Evolutionary conservation across 2,888 invertebrate genomes (phyloP).

Genomic region (Ochropleura leucogaster): DNA sequence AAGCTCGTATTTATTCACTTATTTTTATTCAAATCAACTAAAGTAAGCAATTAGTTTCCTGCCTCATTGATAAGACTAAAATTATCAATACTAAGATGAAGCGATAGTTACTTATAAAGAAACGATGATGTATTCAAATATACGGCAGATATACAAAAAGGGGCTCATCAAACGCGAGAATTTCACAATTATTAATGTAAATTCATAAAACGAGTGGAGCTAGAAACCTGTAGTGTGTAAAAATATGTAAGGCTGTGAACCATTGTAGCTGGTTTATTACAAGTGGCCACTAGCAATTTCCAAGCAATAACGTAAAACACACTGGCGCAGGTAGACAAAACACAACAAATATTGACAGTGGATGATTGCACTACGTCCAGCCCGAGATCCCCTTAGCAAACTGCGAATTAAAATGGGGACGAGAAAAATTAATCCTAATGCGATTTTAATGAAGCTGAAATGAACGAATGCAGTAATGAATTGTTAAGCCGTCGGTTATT

Average conservation of each 20-base stretch:
- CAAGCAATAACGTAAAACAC: constrained; percentile 77
- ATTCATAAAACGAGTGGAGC: constrained; percentile 47
- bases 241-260: constrained; percentile 56
- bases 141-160: constrained; percentile 44
- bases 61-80: constrained; percentile 8
- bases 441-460: constrained; percentile 90
- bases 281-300: constrained; percentile 63
- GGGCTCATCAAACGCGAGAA: constrained; percentile 30
- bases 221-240: constrained; percentile 32
- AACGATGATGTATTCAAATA: constrained; percentile 45
- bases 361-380: constrained; percentile 88
- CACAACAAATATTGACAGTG: constrained; percentile 88
- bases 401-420: constrained; percentile 89
- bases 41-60: constrained; percentile 17
- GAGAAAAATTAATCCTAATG: constrained; percentile 91
- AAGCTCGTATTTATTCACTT: background rate
- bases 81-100: constrained; percentile 41
- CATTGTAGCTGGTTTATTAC: constrained; percentile 51
- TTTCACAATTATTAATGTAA: constrained; percentile 37
- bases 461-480: constrained; percentile 89
- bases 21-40: background rate
- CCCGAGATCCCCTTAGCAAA: constrained; percentile 87
- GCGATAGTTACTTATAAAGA: constrained; percentile 34
- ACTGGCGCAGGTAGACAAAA: constrained; percentile 82
- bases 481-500: constrained; percentile 85